Evolutionary conservation across 2,888 invertebrate genomes (phyloP).

Genomic region (Magallana nippona): DNA sequence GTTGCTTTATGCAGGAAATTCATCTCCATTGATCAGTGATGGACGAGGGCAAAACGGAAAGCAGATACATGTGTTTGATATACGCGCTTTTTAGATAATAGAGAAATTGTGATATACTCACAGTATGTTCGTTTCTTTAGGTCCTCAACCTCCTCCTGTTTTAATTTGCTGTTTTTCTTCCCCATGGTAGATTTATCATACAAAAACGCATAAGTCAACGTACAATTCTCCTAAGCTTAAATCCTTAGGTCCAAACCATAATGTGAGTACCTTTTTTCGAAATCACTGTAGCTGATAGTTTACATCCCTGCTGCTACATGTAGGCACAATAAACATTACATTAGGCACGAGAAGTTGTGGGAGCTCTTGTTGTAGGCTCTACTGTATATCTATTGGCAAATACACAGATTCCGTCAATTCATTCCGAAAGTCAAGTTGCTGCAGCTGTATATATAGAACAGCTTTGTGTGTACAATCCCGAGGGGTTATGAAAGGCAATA

Average conservation of each 20-base stretch:
- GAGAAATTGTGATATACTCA: constrained; percentile 63
- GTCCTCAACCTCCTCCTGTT: constrained; percentile 69
- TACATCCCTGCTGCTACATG: constrained; percentile 24
- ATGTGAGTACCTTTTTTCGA: constrained; percentile 18
- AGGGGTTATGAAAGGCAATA: constrained; percentile 39
- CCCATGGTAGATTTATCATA: constrained; percentile 61
- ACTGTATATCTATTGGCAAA: constrained; percentile 19
- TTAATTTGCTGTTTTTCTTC: constrained; percentile 73
- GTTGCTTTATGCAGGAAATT: constrained; percentile 15
- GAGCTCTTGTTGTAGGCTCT: not conserved
- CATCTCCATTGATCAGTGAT: constrained; percentile 3
- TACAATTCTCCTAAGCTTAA: not conserved
- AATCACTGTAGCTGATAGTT: constrained; percentile 23
- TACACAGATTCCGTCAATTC: constrained; percentile 20
- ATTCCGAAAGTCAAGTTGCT: constrained; percentile 38
- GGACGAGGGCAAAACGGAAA: not conserved
- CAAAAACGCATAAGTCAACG: not conserved
- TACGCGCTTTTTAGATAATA: not conserved
- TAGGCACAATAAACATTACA: constrained; percentile 31
- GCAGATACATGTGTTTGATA: not conserved
- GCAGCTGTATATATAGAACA: constrained; percentile 36
- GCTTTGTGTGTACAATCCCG: constrained; percentile 33
- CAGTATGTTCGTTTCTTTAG: constrained; percentile 71
- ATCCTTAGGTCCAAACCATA: not conserved
- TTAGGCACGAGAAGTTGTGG: constrained; percentile 21